Percentiles rank a stretch among this genome's conserved stretches.
These are phyloP conservation scores for Heterodera carotae DNA, from an alignment of 1,140 invertebrate species.

Conservation along the genomic window DNA sequence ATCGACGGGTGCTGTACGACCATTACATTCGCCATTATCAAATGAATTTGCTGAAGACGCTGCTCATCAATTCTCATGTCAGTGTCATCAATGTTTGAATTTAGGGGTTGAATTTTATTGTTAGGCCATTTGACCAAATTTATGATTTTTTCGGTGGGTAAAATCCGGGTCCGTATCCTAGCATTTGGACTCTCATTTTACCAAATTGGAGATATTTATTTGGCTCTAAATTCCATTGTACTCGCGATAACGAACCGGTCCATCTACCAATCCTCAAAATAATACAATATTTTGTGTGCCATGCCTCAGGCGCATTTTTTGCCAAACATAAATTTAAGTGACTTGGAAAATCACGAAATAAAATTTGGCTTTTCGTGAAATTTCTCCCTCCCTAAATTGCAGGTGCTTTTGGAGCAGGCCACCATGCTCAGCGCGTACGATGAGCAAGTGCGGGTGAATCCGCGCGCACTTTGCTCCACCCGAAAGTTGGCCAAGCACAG, in stretches of 20 bases:
- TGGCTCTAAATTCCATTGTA: too few species aligned
- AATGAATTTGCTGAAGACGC: conserved; percentile 43
- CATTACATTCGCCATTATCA: conserved; percentile 47
- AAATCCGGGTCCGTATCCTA: too few species aligned
- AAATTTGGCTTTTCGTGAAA: neutral
- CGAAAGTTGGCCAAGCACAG: conserved; percentile 18
- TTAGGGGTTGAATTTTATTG: neutral
- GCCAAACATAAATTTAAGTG: too few species aligned
- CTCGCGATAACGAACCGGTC: too few species aligned
- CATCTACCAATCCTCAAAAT: too few species aligned
- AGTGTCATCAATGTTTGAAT: too few species aligned
- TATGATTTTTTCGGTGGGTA: neutral
- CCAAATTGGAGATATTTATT: too few species aligned
- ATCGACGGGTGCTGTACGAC: conserved; percentile 41
- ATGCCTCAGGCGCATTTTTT: too few species aligned
- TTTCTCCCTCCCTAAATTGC: conserved; percentile 1
- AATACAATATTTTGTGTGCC: too few species aligned
- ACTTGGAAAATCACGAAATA: too few species aligned
- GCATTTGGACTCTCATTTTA: too few species aligned
- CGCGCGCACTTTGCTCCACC: conserved; percentile 28
- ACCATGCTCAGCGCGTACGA: conserved; percentile 14
- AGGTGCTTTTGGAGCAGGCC: conserved; percentile 41
- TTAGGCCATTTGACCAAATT: neutral
- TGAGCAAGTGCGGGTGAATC: conserved; percentile 24
- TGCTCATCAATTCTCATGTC: conserved; percentile 37